A percentile compares a stretch with the other conserved stretches of the same genome.
Evolutionary conservation across 2,797 vertebrate genomes (phyloP).

Genomic region (Trematomus bernacchii): DNA sequence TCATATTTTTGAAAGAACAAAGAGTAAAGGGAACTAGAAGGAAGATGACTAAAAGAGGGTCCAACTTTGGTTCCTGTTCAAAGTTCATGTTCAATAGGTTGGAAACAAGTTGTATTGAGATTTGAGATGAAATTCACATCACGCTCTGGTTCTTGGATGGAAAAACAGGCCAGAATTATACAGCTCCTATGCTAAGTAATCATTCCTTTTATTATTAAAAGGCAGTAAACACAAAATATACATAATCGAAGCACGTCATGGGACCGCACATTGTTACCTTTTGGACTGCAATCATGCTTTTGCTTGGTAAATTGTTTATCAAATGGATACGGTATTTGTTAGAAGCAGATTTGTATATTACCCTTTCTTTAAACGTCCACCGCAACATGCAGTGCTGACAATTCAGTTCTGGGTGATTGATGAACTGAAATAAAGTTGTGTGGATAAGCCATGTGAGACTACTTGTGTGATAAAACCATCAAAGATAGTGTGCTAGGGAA

Average conservation of each 20-base stretch:
- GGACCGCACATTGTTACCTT: too few species aligned
- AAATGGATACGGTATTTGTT: too few species aligned
- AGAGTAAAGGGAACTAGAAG: background rate
- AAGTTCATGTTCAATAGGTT: background rate
- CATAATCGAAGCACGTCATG: too few species aligned
- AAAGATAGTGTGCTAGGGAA: background rate
- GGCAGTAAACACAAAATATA: background rate
- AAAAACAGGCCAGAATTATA: background rate
- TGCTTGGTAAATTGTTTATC: too few species aligned
- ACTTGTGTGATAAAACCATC: background rate
- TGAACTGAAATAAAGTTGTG: slow-evolving; percentile 18
- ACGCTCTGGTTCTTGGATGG: background rate
- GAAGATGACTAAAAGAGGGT: background rate
- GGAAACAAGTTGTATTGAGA: background rate
- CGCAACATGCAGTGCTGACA: slow-evolving; percentile 6
- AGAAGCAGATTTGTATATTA: too few species aligned
- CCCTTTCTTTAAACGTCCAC: background rate
- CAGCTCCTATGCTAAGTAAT: background rate
- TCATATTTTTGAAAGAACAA: background rate
- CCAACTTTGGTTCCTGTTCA: background rate
- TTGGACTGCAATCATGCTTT: too few species aligned
- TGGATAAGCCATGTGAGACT: background rate
- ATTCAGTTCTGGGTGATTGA: slow-evolving; percentile 22
- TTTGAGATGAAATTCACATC: background rate
- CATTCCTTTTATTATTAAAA: background rate